phyloP scores from a whole-genome alignment of 2,113 vertebrate genomes.

The Cephalopholis sonnerati region DNA sequence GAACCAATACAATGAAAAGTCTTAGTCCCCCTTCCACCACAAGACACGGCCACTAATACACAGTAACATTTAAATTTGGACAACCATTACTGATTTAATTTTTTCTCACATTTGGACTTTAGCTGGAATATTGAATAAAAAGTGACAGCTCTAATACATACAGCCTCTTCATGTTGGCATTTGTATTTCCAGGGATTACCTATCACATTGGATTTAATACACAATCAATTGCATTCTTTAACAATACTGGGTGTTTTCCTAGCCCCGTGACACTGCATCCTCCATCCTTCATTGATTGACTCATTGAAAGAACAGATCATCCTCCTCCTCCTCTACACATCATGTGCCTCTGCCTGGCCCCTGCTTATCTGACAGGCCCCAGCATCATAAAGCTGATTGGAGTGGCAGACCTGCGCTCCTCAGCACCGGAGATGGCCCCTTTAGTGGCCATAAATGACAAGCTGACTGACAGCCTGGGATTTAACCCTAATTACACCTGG shows the following conservation, averaged over 20 bases:
- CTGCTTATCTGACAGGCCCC: slow-evolving; percentile 68
- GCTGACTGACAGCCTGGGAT: slow-evolving; percentile 67
- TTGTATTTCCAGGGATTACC: slow-evolving; percentile 37
- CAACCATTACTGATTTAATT: too few relatives aligned
- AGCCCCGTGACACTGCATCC: slow-evolving; percentile 39
- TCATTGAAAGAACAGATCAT: slow-evolving; percentile 56
- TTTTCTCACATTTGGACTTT: background rate
- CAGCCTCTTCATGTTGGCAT: slow-evolving; percentile 15
- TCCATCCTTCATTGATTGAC: slow-evolving; percentile 47
- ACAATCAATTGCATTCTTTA: slow-evolving; percentile 20
- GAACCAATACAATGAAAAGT: too few relatives aligned
- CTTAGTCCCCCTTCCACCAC: too few relatives aligned
- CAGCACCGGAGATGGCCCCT: slow-evolving; percentile 63
- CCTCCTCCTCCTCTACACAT: slow-evolving; percentile 33
- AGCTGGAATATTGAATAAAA: background rate
- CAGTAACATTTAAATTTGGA: too few relatives aligned
- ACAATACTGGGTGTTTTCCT: slow-evolving; percentile 30
- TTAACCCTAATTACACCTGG: slow-evolving; percentile 76
- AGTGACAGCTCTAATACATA: slow-evolving; percentile 6
- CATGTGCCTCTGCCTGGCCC: slow-evolving; percentile 28
- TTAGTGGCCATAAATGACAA: slow-evolving; percentile 71
- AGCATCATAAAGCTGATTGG: slow-evolving; percentile 73
- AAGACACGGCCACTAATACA: too few relatives aligned
- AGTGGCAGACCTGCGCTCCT: slow-evolving; percentile 68
- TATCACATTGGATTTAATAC: slow-evolving; percentile 24